Percentiles rank a stretch among this genome's conserved stretches.
These are phyloP conservation scores for Pristionchus maxplancki DNA, from an alignment of 2,888 invertebrate species.

Conservation along the genomic window DNA sequence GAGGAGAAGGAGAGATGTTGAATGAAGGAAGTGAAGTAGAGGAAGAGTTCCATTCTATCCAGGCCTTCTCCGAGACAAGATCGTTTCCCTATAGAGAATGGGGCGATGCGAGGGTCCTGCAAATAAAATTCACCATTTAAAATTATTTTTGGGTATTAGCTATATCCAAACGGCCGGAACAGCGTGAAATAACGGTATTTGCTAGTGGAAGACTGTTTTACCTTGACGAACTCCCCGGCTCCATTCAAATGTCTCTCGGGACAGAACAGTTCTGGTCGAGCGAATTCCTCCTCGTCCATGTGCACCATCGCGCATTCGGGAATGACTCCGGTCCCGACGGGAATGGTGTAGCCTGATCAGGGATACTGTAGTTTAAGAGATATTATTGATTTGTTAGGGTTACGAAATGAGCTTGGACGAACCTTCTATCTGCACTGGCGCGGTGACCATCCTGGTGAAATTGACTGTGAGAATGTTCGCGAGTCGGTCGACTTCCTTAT, in stretches of 20 bases:
- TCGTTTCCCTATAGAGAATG: slow-evolving; percentile 14
- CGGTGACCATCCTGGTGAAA: background rate
- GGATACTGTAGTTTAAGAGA: background rate
- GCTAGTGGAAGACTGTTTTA: background rate
- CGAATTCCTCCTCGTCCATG: slow-evolving; percentile 8
- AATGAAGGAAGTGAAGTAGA: slow-evolving; percentile 19
- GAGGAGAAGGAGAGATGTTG: background rate
- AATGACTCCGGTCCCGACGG: background rate
- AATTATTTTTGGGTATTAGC: background rate
- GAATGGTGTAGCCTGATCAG: background rate
- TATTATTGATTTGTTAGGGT: background rate
- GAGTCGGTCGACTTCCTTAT: background rate
- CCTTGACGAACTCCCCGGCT: slow-evolving; percentile 21
- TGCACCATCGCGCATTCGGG: background rate
- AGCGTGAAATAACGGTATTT: background rate
- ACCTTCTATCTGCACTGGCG: background rate
- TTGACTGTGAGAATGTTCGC: background rate
- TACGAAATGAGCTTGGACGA: background rate
- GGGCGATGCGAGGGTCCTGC: slow-evolving; percentile 5
- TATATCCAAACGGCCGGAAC: background rate
- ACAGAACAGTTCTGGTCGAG: slow-evolving; percentile 14
- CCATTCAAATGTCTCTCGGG: slow-evolving; percentile 24
- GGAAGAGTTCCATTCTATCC: slow-evolving; percentile 7
- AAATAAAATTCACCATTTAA: no score
- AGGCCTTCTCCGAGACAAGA: background rate